phyloP scores from a whole-genome alignment of 1,140 invertebrate species.

The Ceratina japonica region DNA sequence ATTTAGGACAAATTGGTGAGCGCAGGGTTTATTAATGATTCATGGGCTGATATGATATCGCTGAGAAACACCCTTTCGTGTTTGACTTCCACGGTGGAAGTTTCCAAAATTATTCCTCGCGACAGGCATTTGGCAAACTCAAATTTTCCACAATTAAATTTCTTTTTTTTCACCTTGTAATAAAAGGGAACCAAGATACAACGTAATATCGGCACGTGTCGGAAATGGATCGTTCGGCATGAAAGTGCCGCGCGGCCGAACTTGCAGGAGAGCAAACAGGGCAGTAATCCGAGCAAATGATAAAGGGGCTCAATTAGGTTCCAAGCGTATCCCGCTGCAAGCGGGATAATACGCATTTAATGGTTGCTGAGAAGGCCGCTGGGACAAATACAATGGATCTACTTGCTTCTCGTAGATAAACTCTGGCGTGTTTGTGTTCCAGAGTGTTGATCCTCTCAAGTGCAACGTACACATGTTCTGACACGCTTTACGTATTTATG shows the following conservation, averaged over 20 bases:
- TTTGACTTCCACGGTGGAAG: constrained; percentile 4
- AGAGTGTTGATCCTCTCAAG: not conserved
- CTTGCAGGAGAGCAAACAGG: not conserved
- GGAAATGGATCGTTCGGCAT: not conserved
- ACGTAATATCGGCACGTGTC: too few relatives aligned
- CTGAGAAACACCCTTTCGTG: not conserved
- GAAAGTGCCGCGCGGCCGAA: not conserved
- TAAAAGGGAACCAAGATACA: too few relatives aligned
- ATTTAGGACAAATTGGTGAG: not conserved
- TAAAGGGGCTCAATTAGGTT: not conserved
- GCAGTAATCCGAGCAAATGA: not conserved
- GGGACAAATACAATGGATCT: not conserved
- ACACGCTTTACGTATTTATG: too few relatives aligned
- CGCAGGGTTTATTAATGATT: constrained; percentile 31
- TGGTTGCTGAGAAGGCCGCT: not conserved
- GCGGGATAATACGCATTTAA: not conserved
- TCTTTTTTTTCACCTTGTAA: not conserved
- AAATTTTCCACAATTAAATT: too few relatives aligned
- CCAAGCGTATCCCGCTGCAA: not conserved
- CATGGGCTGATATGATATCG: constrained; percentile 20
- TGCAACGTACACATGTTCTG: not conserved
- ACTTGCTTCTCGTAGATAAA: not conserved
- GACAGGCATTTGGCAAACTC: not conserved
- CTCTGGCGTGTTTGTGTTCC: not conserved
- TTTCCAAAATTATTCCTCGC: constrained; percentile 12